These are phyloP conservation scores for Apis dorsata DNA, from an alignment of 1,140 invertebrate species.

Conservation along the genomic window DNA sequence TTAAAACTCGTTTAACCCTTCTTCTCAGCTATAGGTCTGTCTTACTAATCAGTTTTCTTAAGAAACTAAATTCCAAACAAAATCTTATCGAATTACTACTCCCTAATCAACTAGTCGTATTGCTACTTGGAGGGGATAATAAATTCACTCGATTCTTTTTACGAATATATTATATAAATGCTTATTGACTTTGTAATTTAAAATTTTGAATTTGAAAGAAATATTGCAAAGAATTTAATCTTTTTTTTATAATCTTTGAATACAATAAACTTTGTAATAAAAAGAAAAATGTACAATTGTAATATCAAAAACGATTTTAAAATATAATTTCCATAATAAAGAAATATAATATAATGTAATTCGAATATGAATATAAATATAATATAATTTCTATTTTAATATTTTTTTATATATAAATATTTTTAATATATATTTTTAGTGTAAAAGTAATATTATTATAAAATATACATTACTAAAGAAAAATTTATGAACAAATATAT, in stretches of 20 bases:
- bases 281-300: too few relatives aligned
- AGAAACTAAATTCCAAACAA: not conserved
- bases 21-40: not conserved
- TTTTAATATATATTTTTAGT: too few relatives aligned
- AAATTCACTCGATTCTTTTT: constrained; percentile 14
- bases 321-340: too few relatives aligned
- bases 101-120: constrained; percentile 11
- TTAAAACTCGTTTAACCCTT: constrained; percentile 23
- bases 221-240: too few relatives aligned
- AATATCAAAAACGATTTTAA: too few relatives aligned
- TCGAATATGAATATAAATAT: too few relatives aligned
- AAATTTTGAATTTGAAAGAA: not conserved
- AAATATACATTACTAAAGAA: not conserved
- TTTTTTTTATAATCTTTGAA: too few relatives aligned
- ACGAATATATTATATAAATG: not conserved
- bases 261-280: too few relatives aligned
- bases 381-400: not conserved
- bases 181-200: not conserved
- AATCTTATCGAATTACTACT: constrained; percentile 8
- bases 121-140: constrained; percentile 17
- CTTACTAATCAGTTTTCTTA: not conserved
- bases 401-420: not conserved
- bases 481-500: too few relatives aligned
- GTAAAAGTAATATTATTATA: too few relatives aligned
- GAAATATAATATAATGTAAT: too few relatives aligned